Base-by-base conservation (phyloP, 2,113 vertebrate genomes). In the Cryptomyrus ogoouensis region DNA sequence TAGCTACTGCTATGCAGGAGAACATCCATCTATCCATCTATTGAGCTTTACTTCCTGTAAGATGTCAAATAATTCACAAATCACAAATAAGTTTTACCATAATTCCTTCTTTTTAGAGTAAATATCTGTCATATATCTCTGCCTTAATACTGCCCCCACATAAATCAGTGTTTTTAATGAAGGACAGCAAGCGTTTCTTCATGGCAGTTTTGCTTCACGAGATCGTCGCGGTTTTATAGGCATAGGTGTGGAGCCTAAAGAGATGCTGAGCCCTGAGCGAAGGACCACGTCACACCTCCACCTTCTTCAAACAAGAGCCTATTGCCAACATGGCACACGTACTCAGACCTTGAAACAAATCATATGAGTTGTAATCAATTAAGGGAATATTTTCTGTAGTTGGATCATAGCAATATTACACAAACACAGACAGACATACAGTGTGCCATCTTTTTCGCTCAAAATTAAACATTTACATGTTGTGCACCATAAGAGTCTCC, bases 401-500 rank as follows among this genome's bases (percentile, higher is more conserved):
- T 52, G 87, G 70, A 93, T 92, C 87, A 91, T 85, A 87, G 84
- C 80, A 90, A 88, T 91, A 89, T 90, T 62, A 91, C 83, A 88
- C 88, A 89, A 87, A 91, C 19, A 74, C 53, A 52, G 50, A 89
- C 84, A 88, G 88, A 88, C 35, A 42, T 4, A 83, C 70, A 88
- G 74, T 56, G 42, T 13, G 3, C 12, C 9, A 24, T 42, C 56
- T 83, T 91, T 84, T 52, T 44, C 46, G 44, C 62, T 89, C 89
- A 74, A 93, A 92, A 93, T 94, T 91, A 93, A 91, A 92, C 89
- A 91, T 92, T 92, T 92, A 91, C 91, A 91, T 49, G 42, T 56
- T 46, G n/a, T 89, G 66, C 90, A 92, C 89, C 80, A 89, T 84
- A 56, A 62, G 90, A 90, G 91, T 91, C 89, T 89, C 50, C 13